Evolutionary conservation across 2,797 vertebrate genomes (phyloP).

Genomic region (Paratrypauchen microcephalus): DNA sequence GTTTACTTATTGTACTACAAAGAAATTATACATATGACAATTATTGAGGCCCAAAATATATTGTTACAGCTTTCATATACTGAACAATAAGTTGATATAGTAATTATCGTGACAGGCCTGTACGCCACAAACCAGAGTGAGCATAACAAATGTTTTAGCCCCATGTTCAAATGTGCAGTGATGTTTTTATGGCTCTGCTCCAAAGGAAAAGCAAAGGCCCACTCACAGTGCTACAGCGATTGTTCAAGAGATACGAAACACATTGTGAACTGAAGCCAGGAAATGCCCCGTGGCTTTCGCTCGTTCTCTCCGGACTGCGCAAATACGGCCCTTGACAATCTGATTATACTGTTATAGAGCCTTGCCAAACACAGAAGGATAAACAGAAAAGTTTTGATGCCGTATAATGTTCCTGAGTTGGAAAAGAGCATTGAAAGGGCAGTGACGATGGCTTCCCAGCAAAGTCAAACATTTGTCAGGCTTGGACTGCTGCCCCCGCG

Average conservation of each 20-base stretch:
- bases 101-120: no score
- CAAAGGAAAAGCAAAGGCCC: conserved; percentile 36
- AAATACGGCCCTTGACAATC: conserved; percentile 53
- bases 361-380: conserved; percentile 4
- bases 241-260: conserved; percentile 60
- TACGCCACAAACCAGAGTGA: conserved; percentile 38
- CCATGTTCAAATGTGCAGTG: conserved; percentile 33
- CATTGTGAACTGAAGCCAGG: conserved; percentile 56
- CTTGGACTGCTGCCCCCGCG: no score
- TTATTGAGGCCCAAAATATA: no score
- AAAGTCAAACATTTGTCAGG: conserved; percentile 3
- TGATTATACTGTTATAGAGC: conserved; percentile 38
- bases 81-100: no score
- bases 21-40: no score
- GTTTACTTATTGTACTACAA: no score
- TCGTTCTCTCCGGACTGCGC: conserved; percentile 38
- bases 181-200: conserved; percentile 36
- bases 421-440: conserved; percentile 1
- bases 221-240: conserved; percentile 29
- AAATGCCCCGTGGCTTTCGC: conserved; percentile 52
- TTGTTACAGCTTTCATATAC: no score
- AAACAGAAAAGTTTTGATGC: conserved; percentile 18
- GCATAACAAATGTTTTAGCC: conserved; percentile 54
- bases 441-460: not conserved
- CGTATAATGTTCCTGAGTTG: conserved; percentile 12